Evolutionary conservation across 2,113 vertebrate species (phyloP).

Genomic region (Hucho hucho): DNA sequence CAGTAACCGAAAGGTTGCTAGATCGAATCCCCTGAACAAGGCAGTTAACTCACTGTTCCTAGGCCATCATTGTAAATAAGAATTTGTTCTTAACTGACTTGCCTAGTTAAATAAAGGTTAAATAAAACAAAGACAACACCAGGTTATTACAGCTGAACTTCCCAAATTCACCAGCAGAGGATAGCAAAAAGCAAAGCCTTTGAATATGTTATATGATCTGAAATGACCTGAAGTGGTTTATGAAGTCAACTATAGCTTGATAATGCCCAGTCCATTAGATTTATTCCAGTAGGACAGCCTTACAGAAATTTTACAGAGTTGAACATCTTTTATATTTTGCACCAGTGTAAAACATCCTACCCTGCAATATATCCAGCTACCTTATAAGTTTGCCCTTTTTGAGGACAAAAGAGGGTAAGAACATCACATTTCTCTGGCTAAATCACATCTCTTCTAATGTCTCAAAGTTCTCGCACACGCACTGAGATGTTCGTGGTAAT

Average conservation of each 20-base stretch:
- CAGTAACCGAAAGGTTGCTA: no score
- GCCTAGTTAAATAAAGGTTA: no score
- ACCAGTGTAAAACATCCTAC: not conserved
- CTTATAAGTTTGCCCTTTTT: no score
- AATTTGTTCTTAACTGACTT: no score
- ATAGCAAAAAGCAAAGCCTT: slow-evolving; percentile 53
- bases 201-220: not conserved
- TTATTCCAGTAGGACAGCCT: slow-evolving; percentile 11
- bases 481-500: slow-evolving; percentile 55
- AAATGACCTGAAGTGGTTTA: not conserved
- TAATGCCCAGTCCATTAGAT: not conserved
- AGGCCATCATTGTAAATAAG: no score
- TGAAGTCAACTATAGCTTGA: slow-evolving; percentile 2
- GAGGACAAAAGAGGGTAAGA: no score
- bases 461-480: not conserved
- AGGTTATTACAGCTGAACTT: not conserved
- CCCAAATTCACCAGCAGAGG: slow-evolving; percentile 46
- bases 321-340: not conserved
- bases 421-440: no score
- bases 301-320: not conserved
- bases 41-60: no score
- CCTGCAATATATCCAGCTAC: not conserved
- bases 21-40: no score
- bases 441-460: not conserved
- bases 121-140: not conserved